Base-by-base conservation (phyloP, 1,140 invertebrate genomes). In the Macrosteles quadrilineatus region DNA sequence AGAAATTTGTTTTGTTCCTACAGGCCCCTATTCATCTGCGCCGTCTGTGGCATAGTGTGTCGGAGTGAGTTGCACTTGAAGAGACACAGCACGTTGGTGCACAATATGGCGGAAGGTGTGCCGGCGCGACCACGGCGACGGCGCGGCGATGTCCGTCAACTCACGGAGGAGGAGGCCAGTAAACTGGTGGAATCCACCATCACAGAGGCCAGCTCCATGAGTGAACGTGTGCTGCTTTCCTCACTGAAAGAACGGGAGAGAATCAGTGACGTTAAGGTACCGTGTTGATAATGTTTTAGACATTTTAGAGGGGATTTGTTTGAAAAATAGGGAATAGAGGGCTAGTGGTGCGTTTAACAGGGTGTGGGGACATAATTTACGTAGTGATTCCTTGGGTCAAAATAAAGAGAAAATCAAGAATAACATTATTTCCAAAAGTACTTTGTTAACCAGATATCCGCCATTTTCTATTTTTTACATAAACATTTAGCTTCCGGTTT, bases 171-270 rank as follows among this genome's bases (percentile, higher is more conserved):
- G 70, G 75, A 80, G 70, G 74, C 79, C 17, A 72, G 75, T 31
- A 73, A 76, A 32, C 55, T 11, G 25, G 71, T 83, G 11, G 75
- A 77, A 12, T 74, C 75, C 70, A 70, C 36, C 71, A 59, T 63
- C 71, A 74, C 1, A 73, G 76, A 0, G 78, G 77, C 23, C 70
- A 0, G 75, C 81, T 4, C 73, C 86, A 1, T 86, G 85, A 0
- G 23, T 6, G 82, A 86, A 68, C 84, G 82, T 74, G 80, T 86
- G 19, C 75, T 86, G 0, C 75, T 84, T 40, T 84, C 85, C n/a
- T 83, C 77, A 2, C 75, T 78, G 14, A 77, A 77, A 0, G 79
- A 81, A 31, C 76, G 67, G 9, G 75, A 79, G 17, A 74, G 74
- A n/a, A 76, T 80, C 62, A 78, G 78, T 50, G 53, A 67, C 14